Conservation (phyloP, 1,140 invertebrate species). For the Portunus trituberculatus region DNA sequence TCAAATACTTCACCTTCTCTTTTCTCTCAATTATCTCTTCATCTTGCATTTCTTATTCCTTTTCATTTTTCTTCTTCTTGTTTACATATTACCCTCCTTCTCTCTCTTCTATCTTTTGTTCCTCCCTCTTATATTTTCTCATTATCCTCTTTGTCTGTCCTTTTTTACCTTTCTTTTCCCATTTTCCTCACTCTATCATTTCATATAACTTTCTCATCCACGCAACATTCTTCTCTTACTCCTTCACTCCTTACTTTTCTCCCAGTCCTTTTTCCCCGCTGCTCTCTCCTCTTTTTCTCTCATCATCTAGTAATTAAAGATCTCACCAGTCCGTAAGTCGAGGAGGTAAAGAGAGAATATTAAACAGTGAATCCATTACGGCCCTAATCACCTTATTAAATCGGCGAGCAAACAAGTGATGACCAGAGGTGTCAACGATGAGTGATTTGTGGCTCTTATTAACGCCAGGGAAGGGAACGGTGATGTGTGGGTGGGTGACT, state of each 20-base stretch:
- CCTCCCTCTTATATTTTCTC: too few relatives aligned
- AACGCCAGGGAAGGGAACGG: not conserved
- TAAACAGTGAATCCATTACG: not conserved
- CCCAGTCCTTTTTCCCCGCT: not conserved
- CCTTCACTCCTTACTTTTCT: not conserved
- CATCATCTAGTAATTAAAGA: not conserved
- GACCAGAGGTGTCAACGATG: not conserved
- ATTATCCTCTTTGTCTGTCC: too few relatives aligned
- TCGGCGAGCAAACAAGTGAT: not conserved
- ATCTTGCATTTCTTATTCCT: too few relatives aligned
- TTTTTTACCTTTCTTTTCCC: too few relatives aligned
- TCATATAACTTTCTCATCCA: too few relatives aligned
- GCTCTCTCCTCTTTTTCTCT: not conserved
- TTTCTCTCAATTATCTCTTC: too few relatives aligned
- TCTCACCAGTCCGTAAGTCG: not conserved
- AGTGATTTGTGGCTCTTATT: not conserved
- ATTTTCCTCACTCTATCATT: too few relatives aligned
- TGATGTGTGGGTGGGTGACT: too few relatives aligned
- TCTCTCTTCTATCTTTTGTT: not conserved
- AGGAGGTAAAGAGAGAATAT: not conserved
- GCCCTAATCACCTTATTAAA: slow-evolving; percentile 14
- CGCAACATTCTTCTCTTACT: not conserved
- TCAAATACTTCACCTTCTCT: too few relatives aligned
- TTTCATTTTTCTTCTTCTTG: too few relatives aligned
- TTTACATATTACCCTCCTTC: not conserved